These are phyloP conservation scores for Lutraria rhynchaena DNA, from an alignment of 1,140 invertebrate genomes.

Conservation along the genomic window DNA sequence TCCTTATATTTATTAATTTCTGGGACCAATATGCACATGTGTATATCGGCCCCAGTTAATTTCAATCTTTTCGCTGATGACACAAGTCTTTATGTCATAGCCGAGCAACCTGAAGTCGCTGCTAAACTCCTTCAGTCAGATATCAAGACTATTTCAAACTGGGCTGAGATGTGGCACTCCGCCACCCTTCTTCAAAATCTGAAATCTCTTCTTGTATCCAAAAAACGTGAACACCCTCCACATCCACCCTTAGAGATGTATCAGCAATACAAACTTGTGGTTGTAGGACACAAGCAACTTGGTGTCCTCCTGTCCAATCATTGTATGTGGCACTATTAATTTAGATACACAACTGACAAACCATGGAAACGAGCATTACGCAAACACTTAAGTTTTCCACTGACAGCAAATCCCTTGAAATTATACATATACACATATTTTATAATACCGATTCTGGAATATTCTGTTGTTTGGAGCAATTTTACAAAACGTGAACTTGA, in stretches of 20 bases:
- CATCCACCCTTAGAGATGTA: background rate
- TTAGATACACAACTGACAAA: background rate
- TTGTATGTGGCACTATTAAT: background rate
- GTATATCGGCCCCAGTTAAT: background rate
- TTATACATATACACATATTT: constrained; percentile 35
- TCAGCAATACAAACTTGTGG: background rate
- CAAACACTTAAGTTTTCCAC: constrained; percentile 6
- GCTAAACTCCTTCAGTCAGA: background rate
- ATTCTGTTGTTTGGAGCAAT: constrained; percentile 31
- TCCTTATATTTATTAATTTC: constrained; percentile 51
- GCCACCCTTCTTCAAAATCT: constrained; percentile 57
- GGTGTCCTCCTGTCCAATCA: background rate
- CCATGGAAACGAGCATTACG: constrained; percentile 8
- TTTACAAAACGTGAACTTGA: constrained; percentile 14
- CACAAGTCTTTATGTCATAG: constrained; percentile 12
- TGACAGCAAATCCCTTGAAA: constrained; percentile 28
- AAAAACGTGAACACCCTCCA: background rate
- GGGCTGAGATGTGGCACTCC: constrained; percentile 26
- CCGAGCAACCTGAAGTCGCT: background rate
- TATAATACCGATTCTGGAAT: constrained; percentile 36
- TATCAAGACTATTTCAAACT: constrained; percentile 2
- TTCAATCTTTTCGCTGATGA: constrained; percentile 44
- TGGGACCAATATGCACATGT: constrained; percentile 9
- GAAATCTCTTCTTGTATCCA: constrained; percentile 57
- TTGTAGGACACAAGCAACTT: constrained; percentile 22